A percentile compares a stretch with the other conserved stretches of the same genome.
These are phyloP conservation scores for Malacoctenus gilli DNA, from an alignment of 2,797 vertebrate genomes.

Conservation along the genomic window DNA sequence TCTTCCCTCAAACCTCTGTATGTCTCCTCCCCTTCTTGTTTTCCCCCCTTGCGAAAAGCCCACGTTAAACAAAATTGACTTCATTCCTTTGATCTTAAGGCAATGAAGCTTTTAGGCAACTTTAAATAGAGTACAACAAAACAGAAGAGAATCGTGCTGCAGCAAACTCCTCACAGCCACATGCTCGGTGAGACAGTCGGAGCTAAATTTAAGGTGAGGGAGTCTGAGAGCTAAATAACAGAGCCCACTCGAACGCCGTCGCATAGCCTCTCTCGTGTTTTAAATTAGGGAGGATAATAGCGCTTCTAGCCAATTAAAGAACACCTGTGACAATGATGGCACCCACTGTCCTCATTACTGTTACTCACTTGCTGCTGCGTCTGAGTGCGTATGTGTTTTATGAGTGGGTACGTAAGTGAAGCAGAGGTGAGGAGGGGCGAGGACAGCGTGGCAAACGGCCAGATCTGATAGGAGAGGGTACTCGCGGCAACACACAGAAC, in stretches of 20 bases:
- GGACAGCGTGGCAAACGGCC: background rate
- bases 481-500: conserved; percentile 17
- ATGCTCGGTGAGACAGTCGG: conserved; percentile 10
- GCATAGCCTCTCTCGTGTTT: conserved; percentile 10
- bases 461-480: conserved; percentile 19
- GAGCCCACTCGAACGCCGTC: conserved; percentile 7
- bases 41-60: conserved; percentile 33
- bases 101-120: conserved; percentile 26
- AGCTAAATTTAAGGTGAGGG: conserved; percentile 9
- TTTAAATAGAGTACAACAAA: conserved; percentile 30
- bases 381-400: conserved; percentile 8
- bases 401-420: background rate
- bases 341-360: conserved; percentile 55
- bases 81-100: conserved; percentile 34
- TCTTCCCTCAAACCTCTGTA: conserved; percentile 33
- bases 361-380: conserved; percentile 26
- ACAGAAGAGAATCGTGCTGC: conserved; percentile 3
- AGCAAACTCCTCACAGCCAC: background rate
- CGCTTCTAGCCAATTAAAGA: conserved; percentile 52
- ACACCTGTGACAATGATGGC: conserved; percentile 58
- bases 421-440: background rate
- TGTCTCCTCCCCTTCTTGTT: conserved; percentile 45
- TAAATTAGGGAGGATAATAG: conserved; percentile 44
- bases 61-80: conserved; percentile 25
- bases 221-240: conserved; percentile 35